phyloP scores from a whole-genome alignment of 1,140 invertebrate species.

The Cotesia vestalis region DNA sequence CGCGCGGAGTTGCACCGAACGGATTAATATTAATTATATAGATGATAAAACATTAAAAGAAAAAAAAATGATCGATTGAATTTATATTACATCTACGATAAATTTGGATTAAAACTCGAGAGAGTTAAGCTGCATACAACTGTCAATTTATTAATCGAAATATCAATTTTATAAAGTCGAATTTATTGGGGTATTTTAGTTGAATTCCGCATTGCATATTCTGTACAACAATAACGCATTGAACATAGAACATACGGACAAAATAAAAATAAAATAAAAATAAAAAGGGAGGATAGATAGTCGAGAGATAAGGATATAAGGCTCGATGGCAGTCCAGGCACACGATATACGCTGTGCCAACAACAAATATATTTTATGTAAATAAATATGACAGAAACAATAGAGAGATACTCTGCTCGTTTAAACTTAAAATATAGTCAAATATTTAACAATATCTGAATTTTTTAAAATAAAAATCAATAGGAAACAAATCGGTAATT shows the following conservation, averaged over 20 bases:
- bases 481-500: background rate
- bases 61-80: no score
- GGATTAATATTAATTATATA: constrained; percentile 21
- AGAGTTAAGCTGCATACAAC: background rate
- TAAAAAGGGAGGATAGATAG: constrained; percentile 20
- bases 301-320: constrained; percentile 26
- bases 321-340: constrained; percentile 39
- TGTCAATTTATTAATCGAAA: constrained; percentile 31
- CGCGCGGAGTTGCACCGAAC: constrained; percentile 11
- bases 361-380: constrained; percentile 36
- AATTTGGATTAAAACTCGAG: no score
- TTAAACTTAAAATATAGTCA: constrained; percentile 1
- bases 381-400: constrained; percentile 32
- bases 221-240: background rate
- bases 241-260: background rate
- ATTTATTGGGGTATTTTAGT: constrained; percentile 17
- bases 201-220: constrained; percentile 7
- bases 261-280: background rate
- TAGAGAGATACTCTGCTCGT: constrained; percentile 2
- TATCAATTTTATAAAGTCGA: constrained; percentile 26
- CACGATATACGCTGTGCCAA: constrained; percentile 39
- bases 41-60: background rate
- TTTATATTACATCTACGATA: no score
- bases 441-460: no score
- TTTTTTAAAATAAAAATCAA: constrained; percentile 8